Base-by-base conservation (phyloP, 2,888 invertebrate species). In the Pachymerium ferrugineum region DNA sequence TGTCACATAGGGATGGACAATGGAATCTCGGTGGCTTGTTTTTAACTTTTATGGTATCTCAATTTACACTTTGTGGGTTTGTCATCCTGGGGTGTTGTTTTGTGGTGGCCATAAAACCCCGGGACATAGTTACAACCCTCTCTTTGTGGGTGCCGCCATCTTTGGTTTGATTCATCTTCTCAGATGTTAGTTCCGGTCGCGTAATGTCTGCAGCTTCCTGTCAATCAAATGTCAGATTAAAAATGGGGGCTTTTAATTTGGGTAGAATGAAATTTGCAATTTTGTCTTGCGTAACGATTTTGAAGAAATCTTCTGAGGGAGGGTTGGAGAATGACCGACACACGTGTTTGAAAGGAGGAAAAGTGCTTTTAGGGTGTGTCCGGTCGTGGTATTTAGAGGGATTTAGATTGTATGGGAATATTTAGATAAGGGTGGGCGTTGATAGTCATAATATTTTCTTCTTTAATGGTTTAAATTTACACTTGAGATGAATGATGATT, bases 31-130 rank as follows among this genome's bases (percentile, higher is more conserved):
- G 54, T 54, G 22, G 22, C 54, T 54, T 54, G 54, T 54, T 54
- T 54, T 54, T 25, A n/a, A 22, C 54, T 54, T 54, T 54, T 54
- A 54, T 54, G 54, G 54, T 54, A 54, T 54, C 54, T 54, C 54
- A 54, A 54, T 54, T 54, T 54, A 54, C 54, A 54, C 54, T 54
- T 54, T 54, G 54, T 54, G 54, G 54, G 54, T 54, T 54, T 14
- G 54, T 54, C 54, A 54, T 54, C 25, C 54, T 25, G 25, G 54
- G 25, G 54, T 54, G 54, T 54, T 54, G 54, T 54, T 54, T 54
- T 54, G 54, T 54, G 54, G 54, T 54, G 10, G 54, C 25, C 54
- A 54, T 54, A 54, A 54, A 54, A 54, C 54, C 54, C 54, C 54
- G 54, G 54, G 54, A 22, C 25, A 54, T 25, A 25, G 25, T 25